Conservation (phyloP, 2,797 vertebrate species). For the Danio kyathit region DNA sequence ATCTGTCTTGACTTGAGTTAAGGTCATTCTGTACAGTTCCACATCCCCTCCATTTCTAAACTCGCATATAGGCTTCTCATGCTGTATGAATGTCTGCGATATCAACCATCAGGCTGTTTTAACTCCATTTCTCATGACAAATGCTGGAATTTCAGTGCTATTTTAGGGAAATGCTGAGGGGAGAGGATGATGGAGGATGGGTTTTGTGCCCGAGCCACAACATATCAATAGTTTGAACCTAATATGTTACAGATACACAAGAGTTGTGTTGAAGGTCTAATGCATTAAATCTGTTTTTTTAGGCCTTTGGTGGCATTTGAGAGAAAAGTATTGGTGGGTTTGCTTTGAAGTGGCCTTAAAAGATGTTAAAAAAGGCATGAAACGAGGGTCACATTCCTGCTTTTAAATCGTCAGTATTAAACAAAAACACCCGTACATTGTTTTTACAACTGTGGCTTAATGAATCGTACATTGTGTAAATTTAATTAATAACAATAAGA, state of each 20-base stretch:
- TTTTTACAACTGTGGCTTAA: no score
- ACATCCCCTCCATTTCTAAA: slow-evolving; percentile 47
- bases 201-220: slow-evolving; percentile 13
- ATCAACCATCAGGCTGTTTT: slow-evolving; percentile 30
- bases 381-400: not conserved
- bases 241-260: not conserved
- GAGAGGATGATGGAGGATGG: slow-evolving; percentile 4
- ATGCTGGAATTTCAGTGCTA: slow-evolving; percentile 24
- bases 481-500: no score
- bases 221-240: slow-evolving; percentile 31
- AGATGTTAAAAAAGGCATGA: not conserved
- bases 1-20: slow-evolving; percentile 42
- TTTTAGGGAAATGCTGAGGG: slow-evolving; percentile 13
- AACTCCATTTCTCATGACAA: slow-evolving; percentile 8
- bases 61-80: slow-evolving; percentile 3
- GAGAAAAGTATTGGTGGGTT: slow-evolving; percentile 3
- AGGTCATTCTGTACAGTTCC: slow-evolving; percentile 44
- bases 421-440: no score
- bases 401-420: not conserved
- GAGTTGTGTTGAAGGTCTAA: not conserved
- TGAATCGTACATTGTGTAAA: no score
- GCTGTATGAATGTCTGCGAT: slow-evolving; percentile 1
- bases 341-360: not conserved
- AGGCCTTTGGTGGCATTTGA: not conserved
- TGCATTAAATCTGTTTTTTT: not conserved